These are phyloP conservation scores for Lepisosteus oculatus DNA, from an alignment of 2,113 vertebrate genomes.

Conservation along the genomic window DNA sequence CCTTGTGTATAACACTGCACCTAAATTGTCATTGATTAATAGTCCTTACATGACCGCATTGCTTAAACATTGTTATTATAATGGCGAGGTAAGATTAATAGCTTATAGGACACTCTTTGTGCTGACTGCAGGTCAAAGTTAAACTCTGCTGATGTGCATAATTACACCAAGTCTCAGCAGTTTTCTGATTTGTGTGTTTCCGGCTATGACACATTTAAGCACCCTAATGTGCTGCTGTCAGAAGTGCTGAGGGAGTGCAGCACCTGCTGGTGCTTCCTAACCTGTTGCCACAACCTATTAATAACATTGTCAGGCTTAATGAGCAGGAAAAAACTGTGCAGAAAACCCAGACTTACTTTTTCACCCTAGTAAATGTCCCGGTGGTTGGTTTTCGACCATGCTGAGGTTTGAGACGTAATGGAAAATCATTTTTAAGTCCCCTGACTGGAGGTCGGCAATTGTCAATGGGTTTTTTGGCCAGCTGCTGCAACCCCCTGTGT, in stretches of 20 bases:
- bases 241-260: background rate
- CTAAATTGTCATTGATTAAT: background rate
- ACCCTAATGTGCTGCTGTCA: background rate
- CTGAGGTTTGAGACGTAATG: background rate
- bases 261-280: conserved; percentile 4
- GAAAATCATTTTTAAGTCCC: too few relatives aligned
- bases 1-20: too few relatives aligned
- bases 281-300: conserved; percentile 21
- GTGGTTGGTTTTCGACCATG: background rate
- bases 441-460: conserved; percentile 8
- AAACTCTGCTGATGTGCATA: conserved; percentile 15
- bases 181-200: background rate
- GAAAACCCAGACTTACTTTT: background rate
- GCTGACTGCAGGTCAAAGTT: background rate
- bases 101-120: background rate
- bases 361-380: background rate
- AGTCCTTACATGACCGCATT: conserved; percentile 16
- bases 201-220: background rate
- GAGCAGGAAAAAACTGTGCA: background rate
- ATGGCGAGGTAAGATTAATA: conserved; percentile 18
- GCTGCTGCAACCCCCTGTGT: background rate
- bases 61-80: conserved; percentile 18
- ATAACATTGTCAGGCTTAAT: conserved; percentile 16
- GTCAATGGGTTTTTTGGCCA: background rate
- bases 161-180: conserved; percentile 8